phyloP scores from a whole-genome alignment of 1,140 invertebrate genomes.

The Bombus cullumanus region DNA sequence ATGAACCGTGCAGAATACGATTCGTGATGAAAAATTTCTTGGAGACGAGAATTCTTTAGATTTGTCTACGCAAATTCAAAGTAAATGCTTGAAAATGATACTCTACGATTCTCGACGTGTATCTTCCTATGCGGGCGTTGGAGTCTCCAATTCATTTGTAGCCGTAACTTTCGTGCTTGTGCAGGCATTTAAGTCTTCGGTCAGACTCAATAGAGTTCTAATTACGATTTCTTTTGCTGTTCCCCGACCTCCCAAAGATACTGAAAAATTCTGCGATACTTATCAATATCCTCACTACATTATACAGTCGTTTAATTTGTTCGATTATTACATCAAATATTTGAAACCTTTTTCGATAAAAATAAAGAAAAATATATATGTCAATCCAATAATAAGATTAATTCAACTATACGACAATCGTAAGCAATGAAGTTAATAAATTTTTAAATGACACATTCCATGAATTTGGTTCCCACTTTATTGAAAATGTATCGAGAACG shows the following conservation, averaged over 20 bases:
- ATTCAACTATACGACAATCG: neutral
- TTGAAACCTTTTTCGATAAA: neutral
- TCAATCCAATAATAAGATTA: too few relatives aligned
- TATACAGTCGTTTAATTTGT: neutral
- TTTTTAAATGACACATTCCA: neutral
- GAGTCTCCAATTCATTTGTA: neutral
- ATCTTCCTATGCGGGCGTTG: neutral
- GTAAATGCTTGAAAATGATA: too few relatives aligned
- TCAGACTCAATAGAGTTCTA: neutral
- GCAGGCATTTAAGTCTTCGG: neutral
- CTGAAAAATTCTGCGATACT: neutral
- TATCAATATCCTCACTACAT: neutral
- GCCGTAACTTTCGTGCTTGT: neutral
- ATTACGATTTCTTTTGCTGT: fast-evolving
- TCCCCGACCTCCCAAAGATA: neutral
- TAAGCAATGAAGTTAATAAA: neutral
- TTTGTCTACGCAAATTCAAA: neutral
- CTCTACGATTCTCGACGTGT: neutral
- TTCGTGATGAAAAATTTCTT: too few relatives aligned
- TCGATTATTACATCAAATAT: neutral
- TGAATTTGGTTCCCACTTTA: neutral
- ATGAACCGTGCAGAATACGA: too few relatives aligned
- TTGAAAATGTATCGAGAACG: slow-evolving; percentile 2
- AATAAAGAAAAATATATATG: neutral
- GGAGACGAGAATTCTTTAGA: too few relatives aligned